A percentile compares a stretch with the other conserved stretches of the same genome.
Conservation (phyloP, 2,888 invertebrate species). For the Agriopis marginaria region DNA sequence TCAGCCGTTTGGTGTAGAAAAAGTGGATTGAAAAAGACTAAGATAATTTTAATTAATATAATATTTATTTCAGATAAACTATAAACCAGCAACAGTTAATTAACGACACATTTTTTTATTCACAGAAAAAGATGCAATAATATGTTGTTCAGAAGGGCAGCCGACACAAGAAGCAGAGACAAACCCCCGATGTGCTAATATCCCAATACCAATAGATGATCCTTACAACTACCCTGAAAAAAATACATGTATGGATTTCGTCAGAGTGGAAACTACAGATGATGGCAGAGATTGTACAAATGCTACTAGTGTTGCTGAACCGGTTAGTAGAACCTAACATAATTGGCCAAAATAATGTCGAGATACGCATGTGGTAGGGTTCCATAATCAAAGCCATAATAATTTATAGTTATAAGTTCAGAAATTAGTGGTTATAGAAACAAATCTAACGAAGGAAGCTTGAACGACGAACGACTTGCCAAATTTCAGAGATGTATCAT, state of each 20-base stretch:
- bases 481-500: too few relatives aligned
- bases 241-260: conserved; percentile 36
- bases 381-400: too few relatives aligned
- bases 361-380: too few relatives aligned
- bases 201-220: conserved; percentile 35
- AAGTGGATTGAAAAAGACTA: too few relatives aligned
- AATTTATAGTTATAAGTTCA: too few relatives aligned
- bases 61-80: too few relatives aligned
- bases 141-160: conserved; percentile 37
- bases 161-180: conserved; percentile 17
- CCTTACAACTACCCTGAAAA: conserved; percentile 30
- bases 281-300: conserved; percentile 16
- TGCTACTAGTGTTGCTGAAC: conserved; percentile 22
- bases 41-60: too few relatives aligned
- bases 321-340: conserved; percentile 28
- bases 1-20: too few relatives aligned
- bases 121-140: conserved; percentile 17
- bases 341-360: too few relatives aligned
- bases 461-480: too few relatives aligned
- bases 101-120: neutral
- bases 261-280: conserved; percentile 30
- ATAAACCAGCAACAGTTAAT: neutral
- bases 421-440: too few relatives aligned
- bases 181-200: conserved; percentile 38
- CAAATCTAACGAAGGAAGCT: too few relatives aligned